Evolutionary conservation across 2,797 vertebrate genomes (phyloP).

Genomic region (Acanthurus leucopareius): DNA sequence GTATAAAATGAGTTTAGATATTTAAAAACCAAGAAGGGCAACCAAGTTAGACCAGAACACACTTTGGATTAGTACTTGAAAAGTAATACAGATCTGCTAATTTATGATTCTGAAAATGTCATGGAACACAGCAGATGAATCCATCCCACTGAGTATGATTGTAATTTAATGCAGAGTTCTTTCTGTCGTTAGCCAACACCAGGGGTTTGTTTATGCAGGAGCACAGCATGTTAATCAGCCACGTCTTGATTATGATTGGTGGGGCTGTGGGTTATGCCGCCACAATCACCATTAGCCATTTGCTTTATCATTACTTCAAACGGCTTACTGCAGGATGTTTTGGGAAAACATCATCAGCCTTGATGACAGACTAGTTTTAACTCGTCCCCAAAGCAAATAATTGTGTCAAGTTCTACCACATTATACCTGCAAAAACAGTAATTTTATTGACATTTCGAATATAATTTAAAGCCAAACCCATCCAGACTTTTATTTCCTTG

Average conservation of each 20-base stretch:
- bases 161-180: conserved; percentile 64
- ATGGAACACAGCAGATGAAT: conserved; percentile 55
- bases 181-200: conserved; percentile 63
- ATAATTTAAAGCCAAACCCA: conserved; percentile 43
- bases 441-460: conserved; percentile 47
- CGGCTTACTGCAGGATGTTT: conserved; percentile 55
- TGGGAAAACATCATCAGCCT: conserved; percentile 64
- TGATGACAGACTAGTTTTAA: conserved; percentile 65
- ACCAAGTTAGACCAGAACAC: neutral
- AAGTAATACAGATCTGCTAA: neutral
- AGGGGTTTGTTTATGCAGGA: conserved; percentile 70
- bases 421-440: conserved; percentile 45
- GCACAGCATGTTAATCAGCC: conserved; percentile 75
- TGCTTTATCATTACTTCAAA: conserved; percentile 70
- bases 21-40: neutral
- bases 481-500: conserved; percentile 59
- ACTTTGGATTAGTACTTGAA: neutral
- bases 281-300: conserved; percentile 70
- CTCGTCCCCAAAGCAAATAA: conserved; percentile 43
- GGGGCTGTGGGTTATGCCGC: conserved; percentile 61
- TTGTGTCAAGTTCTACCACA: conserved; percentile 18
- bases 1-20: neutral
- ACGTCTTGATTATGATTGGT: conserved; percentile 80
- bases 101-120: conserved; percentile 48
- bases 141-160: conserved; percentile 65